phyloP scores from a whole-genome alignment of 1,140 invertebrate species.

The Glossosoma conforme region DNA sequence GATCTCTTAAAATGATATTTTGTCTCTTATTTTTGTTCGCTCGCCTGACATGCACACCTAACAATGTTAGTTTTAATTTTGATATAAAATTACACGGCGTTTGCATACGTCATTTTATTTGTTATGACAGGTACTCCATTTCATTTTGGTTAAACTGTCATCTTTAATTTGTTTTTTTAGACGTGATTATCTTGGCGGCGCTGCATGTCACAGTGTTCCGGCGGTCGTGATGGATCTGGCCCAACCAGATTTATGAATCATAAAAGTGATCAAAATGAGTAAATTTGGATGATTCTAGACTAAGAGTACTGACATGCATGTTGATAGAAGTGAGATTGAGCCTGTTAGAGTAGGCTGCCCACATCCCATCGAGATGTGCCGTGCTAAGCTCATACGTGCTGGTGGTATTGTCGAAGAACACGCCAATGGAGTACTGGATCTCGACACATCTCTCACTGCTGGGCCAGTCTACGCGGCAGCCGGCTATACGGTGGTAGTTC shows the following conservation, averaged over 20 bases:
- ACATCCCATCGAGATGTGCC: constrained; percentile 21
- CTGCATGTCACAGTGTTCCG: too few relatives aligned
- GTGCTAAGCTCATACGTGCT: constrained; percentile 18
- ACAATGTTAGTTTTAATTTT: too few relatives aligned
- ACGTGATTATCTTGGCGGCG: too few relatives aligned
- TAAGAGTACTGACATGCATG: background rate
- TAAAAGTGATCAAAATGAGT: background rate
- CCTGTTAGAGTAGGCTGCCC: constrained; percentile 1
- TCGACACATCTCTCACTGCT: constrained; percentile 10
- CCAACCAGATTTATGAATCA: background rate
- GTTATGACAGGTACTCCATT: too few relatives aligned
- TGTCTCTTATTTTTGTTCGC: too few relatives aligned
- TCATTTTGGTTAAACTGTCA: too few relatives aligned
- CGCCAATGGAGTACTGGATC: constrained; percentile 19
- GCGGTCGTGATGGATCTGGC: too few relatives aligned
- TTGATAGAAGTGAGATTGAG: constrained; percentile 6
- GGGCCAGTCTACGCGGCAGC: constrained; percentile 17
- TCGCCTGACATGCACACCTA: too few relatives aligned
- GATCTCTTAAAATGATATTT: too few relatives aligned
- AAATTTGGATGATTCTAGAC: background rate
- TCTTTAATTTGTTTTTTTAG: too few relatives aligned
- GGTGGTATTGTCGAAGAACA: constrained; percentile 17
- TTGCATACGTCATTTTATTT: too few relatives aligned
- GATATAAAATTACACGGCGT: too few relatives aligned
- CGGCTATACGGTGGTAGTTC: constrained; percentile 13